Evolutionary conservation across 2,797 vertebrate genomes (phyloP), one percentile per base, ranked within the genome.

Genomic region (Salarias fasciatus): DNA sequence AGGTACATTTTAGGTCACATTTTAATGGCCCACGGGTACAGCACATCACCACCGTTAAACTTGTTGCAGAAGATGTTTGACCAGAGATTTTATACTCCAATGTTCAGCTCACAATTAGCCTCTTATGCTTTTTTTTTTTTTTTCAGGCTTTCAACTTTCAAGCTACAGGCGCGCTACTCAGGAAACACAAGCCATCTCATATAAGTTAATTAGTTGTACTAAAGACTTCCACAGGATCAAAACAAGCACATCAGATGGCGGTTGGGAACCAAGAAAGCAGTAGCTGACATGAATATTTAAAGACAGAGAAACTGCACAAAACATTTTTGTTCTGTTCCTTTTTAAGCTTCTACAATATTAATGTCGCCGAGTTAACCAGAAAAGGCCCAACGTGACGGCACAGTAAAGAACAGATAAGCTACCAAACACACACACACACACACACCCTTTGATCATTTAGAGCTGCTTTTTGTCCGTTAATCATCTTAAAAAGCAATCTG

Each of bases 271-370:
- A 81, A 48, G 71, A 83, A 85, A 78, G 47, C 48, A 64, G 52
- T 46, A 63, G 65, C 64, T 60, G 14, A 8, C 59, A 75, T 91
- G 1, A 87, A 89, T 89, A 87, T 88, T 91, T 87, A 48, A 89
- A 83, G 67, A 53, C 44, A 69, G 79, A 77, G 63, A 83, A 86
- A 83, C 51, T 56, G 72, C 79, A 74, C 80, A 84, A 88, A 89
- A 86, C 60, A 90, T 88, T 86, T 88, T 55, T 18, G 36, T 76
- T 24, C 78, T 78, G 63, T 91, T 89, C 91, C 40, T 77, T 84
- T 73, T 85, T 84, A 46, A 63, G 50, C 37, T 37, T 56, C 41
- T 88, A 55, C 75, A 92, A 66, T 85, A 88, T 90, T 88, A 82
- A 89, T 88, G 85, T 66, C 1, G 4, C 30, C 1, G 9, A 79